Evolutionary conservation across 2,113 vertebrate species (phyloP), one percentile per base, ranked within the genome.

Genomic region (Electrona antarctica): DNA sequence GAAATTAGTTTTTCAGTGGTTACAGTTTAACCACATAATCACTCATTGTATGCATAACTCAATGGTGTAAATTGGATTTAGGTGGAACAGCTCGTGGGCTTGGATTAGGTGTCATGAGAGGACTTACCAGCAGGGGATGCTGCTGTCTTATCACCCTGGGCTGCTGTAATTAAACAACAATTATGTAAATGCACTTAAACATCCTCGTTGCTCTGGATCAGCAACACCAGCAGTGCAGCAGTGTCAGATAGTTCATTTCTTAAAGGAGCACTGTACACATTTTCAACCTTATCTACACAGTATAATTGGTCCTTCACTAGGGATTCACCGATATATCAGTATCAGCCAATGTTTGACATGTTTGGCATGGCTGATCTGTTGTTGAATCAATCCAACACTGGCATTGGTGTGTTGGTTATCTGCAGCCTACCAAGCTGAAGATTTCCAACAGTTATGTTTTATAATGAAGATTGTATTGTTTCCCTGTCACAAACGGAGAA

Each of bases 51-150:
- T 54, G 69, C 4, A 7, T 77, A 60, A 76, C 49, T 81, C 48
- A 41, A 47, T 69, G 76, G 56, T 28, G 56, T 51, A 63, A 80
- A 73, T 57, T 33, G 57, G 54, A 61, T 76, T 60, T 76, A 13
- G 57, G 10, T 4, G 75, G 74, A 65, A 29, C 70, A 69, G 79
- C 61, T 75, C 59, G 66, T 60, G 67, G 74, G 64, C 65, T 69
- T 47, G 67, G 71, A 71, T 73, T 65, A 46, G 64, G 67, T 79
- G 78, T 64, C 21, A 64, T 80, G 75, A 33, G 49, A 54, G 8
- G n/a, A 80, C 91, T 88, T 60, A 94, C 93, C 92, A 91, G 89
- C 87, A 92, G 92, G 87, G 69, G 90, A 79, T 71, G 90, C 88
- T 88, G 90, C 74, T 67, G 81, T 68, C 70, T 82, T 60, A 64